Evolutionary conservation across 2,888 invertebrate genomes (phyloP), one percentile per base, ranked within the genome.

Genomic region (Aphrophora alni): DNA sequence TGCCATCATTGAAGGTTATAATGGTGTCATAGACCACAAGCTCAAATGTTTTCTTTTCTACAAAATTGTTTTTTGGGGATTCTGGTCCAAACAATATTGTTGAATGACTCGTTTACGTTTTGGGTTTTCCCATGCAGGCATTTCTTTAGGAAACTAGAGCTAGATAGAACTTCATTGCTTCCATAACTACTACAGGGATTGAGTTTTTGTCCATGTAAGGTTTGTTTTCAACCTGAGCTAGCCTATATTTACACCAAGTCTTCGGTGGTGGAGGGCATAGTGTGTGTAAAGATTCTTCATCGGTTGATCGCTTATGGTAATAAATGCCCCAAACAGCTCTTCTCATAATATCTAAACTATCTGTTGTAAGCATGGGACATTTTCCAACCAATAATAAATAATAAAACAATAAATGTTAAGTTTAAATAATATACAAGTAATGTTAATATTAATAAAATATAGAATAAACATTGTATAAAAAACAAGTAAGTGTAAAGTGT

Each of bases 61-160:
- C 75, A 75, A 75, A 75, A 38, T 10, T 28, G 12, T 75, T 75
- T 38, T 4, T 75, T 75, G n/a, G 44, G 38, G 10, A 75, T 12
- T 17, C 25, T 38, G 25, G 44, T 75, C 38, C 75, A 75, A 25
- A 75, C 44, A 24, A 38, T 44, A 75, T 75, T 75, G 25, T 75
- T 75, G 75, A 75, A 75, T n/a, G 75, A 75, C 38, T 44, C 44
- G 38, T 75, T 75, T 17, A 28, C 26, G 14, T 75, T 75, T 21
- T 75, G 75, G 4, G 75, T 75, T 17, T 38, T 33, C 26, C 75
- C 44, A 44, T 75, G 75, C 5, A 75, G 26, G 25, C 44, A 75
- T 26, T 75, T 38, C 17, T 25, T 26, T 12, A 75, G 24, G 3
- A 75, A 26, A 44, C 26, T 12, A 26, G 44, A 44, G 10, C 38